Conservation (phyloP, 2,797 vertebrate species). For the Sebastolobus altivelis region DNA sequence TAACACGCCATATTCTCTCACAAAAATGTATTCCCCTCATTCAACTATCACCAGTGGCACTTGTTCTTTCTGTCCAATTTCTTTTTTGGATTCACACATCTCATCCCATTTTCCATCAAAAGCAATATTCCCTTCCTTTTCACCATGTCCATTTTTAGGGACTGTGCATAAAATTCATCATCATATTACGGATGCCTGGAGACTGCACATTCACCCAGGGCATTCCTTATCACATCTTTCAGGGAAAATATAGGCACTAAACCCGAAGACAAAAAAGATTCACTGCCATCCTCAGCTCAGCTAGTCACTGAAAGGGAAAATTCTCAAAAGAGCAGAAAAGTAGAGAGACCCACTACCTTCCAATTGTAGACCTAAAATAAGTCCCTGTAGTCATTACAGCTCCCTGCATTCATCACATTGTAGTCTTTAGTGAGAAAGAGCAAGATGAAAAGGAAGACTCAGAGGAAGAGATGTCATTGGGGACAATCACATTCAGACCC, state of each 20-base stretch:
- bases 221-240: slow-evolving; percentile 35
- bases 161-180: slow-evolving; percentile 44
- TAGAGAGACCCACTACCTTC: slow-evolving; percentile 19
- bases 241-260: slow-evolving; percentile 38
- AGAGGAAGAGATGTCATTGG: slow-evolving; percentile 11
- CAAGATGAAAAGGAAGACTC: slow-evolving; percentile 32
- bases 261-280: slow-evolving; percentile 50
- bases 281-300: slow-evolving; percentile 36
- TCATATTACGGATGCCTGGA: slow-evolving; percentile 17
- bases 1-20: slow-evolving; percentile 11
- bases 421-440: slow-evolving; percentile 22
- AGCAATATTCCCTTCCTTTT: slow-evolving; percentile 26
- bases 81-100: slow-evolving; percentile 30
- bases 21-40: slow-evolving; percentile 1
- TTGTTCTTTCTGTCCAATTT: slow-evolving; percentile 23
- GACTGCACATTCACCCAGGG: slow-evolving; percentile 34
- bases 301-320: slow-evolving; percentile 49
- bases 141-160: slow-evolving; percentile 4
- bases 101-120: slow-evolving; percentile 36
- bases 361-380: slow-evolving; percentile 33
- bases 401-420: slow-evolving; percentile 7
- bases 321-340: slow-evolving; percentile 38
- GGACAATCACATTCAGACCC: slow-evolving; percentile 29
- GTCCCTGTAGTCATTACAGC: slow-evolving; percentile 37
- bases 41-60: background rate